Evolutionary conservation across 2,113 vertebrate species (phyloP).

Genomic region (Murina feae): DNA sequence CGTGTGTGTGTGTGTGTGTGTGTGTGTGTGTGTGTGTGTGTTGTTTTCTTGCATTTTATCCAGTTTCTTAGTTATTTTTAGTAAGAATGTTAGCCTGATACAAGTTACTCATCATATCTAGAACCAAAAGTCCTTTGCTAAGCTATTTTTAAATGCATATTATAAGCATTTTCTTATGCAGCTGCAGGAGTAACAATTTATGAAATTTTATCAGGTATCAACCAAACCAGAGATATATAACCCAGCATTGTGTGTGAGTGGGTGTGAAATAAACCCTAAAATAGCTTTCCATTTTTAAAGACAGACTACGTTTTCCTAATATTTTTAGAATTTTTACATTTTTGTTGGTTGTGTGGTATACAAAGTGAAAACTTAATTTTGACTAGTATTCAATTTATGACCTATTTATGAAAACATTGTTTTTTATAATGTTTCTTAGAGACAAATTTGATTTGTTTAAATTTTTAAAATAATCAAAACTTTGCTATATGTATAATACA

Average conservation of each 20-base stretch:
- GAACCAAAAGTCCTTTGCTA: background rate
- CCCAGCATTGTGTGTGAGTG: background rate
- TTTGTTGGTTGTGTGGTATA: background rate
- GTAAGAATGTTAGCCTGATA: background rate
- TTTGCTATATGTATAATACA: background rate
- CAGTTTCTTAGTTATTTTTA: conserved; percentile 2
- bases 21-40: too few relatives aligned
- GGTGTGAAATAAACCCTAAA: background rate
- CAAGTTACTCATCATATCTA: background rate
- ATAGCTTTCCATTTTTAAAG: background rate
- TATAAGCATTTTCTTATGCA: background rate
- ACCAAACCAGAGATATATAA: background rate
- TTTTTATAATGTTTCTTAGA: background rate
- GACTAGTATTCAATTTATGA: background rate
- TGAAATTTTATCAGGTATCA: background rate
- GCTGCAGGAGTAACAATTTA: background rate
- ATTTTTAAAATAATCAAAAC: background rate
- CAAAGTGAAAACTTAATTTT: conserved; percentile 1
- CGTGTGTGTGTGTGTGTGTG: background rate
- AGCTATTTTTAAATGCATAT: background rate
- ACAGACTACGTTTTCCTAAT: background rate
- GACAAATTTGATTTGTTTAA: background rate
- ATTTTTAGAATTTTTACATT: conserved; percentile 19
- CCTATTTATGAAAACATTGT: background rate
- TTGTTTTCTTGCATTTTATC: background rate